Conservation (phyloP, 2,113 vertebrate genomes). For the Atlantisia rogersi region DNA sequence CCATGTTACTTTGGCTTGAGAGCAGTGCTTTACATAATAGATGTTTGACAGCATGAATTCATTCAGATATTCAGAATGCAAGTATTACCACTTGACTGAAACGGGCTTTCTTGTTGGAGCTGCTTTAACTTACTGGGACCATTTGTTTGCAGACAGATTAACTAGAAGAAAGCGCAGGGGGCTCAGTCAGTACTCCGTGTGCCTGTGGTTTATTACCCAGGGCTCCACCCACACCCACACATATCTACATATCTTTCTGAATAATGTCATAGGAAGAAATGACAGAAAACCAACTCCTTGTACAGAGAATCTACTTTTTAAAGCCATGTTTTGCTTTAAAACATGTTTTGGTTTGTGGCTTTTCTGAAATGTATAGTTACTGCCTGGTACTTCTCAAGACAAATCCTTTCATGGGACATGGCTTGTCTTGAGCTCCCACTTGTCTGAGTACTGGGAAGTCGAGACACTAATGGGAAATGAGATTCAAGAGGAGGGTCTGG, state of each 20-base stretch:
- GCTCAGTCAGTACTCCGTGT: neutral
- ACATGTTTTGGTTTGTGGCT: neutral
- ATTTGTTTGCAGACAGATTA: neutral
- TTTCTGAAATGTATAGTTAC: neutral
- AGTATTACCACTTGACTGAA: neutral
- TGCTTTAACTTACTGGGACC: neutral
- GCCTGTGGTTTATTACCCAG: neutral
- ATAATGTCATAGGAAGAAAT: neutral
- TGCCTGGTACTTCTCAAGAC: neutral
- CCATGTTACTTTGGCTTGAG: neutral
- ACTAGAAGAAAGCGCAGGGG: neutral
- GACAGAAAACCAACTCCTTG: neutral
- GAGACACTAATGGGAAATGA: neutral
- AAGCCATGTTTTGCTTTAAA: neutral
- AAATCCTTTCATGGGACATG: rapidly evolving
- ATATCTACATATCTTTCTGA: neutral
- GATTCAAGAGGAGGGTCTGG: neutral
- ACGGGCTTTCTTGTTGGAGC: neutral
- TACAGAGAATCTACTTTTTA: neutral
- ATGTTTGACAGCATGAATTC: neutral
- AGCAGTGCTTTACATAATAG: neutral
- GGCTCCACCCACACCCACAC: neutral
- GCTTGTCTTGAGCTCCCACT: neutral
- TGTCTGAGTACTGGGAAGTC: neutral
- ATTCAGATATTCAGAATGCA: neutral